Base-by-base conservation (phyloP, 1,140 invertebrate genomes). In the Drosophila littoralis region DNA sequence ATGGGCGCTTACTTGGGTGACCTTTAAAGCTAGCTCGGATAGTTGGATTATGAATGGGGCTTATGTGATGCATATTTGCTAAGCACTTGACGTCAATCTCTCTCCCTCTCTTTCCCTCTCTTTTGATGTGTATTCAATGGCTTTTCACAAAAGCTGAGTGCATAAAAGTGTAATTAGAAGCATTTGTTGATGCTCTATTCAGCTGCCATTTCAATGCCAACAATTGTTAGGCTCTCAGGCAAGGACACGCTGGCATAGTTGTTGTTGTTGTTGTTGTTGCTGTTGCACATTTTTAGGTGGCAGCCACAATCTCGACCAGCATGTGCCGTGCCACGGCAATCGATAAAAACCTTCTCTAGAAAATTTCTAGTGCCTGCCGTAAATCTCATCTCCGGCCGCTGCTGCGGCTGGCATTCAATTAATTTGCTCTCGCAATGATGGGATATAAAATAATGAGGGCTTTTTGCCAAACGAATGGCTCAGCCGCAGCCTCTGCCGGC, bases 331-430 rank as follows among this genome's bases (percentile, higher is more conserved):
- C 48, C 35, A 43, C 38, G 38, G 15, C 52, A 60, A 76, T 76
- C 76, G 61, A 79, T 79, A 63, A 61, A 57, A 33, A 9, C 22
- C 32, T 63, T 64, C 2, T 42, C 15, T 52, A 54, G n/a, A 33
- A 7, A 35, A n/a, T 58, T 35, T 61, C 50, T 38, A 50, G 45
- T 58, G 45, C 57, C 22, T 7, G 6, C 28, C 35, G 13, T 22
- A 52, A 32, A 5, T 9, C 22, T 8, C 35, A 52, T 28, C 17
- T 46, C 8, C 59, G 32, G 13, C 17, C 43, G 40, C 72, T 51
- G 57, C 42, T 48, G 54, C 74, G 42, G 46, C 42, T 52, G 65
- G 42, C 70, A 82, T 86, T 89, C 84, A 88, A 88, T 88, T 89
- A 88, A 83, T 80, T 86, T 77, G 65, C 71, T 52, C 51, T 54